Percentiles rank a stretch among this genome's conserved stretches.
These are phyloP conservation scores for Falcunculus frontatus DNA, from an alignment of 2,113 vertebrate genomes.

Conservation along the genomic window DNA sequence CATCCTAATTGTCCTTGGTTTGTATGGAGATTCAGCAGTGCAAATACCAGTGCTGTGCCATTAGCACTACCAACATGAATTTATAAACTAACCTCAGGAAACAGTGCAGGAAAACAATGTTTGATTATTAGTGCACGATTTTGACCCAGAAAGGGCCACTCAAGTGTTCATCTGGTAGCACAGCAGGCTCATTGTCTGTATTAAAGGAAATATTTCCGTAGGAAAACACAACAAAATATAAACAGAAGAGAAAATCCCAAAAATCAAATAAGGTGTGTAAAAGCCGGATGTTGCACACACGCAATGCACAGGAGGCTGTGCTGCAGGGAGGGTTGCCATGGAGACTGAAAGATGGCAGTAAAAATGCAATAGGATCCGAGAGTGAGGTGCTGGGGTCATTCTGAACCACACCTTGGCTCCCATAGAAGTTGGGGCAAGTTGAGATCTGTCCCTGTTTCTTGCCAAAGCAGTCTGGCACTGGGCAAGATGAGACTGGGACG, in stretches of 20 bases:
- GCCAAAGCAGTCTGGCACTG: neutral
- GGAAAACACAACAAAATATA: neutral
- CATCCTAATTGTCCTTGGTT: neutral
- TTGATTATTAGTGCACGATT: neutral
- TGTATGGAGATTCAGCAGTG: neutral
- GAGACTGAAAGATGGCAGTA: conserved; percentile 15
- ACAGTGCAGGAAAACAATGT: neutral
- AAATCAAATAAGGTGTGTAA: neutral
- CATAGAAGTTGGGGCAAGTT: neutral
- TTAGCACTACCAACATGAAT: neutral
- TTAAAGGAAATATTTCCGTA: neutral
- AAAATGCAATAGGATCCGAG: neutral
- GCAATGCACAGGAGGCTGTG: neutral
- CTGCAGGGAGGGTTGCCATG: conserved; percentile 39
- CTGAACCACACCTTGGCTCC: fast-evolving
- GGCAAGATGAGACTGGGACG: neutral
- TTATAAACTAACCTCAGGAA: neutral
- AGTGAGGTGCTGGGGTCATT: neutral
- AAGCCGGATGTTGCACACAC: neutral
- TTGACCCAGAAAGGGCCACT: neutral
- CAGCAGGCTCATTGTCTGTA: neutral
- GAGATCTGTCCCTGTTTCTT: neutral
- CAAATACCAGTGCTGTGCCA: neutral
- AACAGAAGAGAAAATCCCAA: neutral
- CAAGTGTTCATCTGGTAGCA: neutral